phyloP scores from a whole-genome alignment of 1,140 invertebrate species.

The Conus ventricosus region DNA sequence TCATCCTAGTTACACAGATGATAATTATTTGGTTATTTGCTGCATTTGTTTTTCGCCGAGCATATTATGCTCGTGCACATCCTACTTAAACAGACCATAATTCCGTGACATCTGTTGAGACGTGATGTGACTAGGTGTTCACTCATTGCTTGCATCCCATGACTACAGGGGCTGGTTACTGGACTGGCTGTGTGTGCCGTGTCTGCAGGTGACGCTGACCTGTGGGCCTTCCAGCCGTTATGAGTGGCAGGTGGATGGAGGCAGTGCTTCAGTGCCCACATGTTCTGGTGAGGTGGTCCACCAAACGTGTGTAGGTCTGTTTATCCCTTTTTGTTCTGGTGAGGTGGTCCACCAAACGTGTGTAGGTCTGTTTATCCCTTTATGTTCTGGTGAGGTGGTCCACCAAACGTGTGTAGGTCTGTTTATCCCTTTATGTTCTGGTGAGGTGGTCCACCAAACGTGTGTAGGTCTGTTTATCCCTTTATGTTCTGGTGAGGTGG shows the following conservation, averaged over 20 bases:
- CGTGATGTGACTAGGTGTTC: too few relatives aligned
- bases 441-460: conserved; percentile 43
- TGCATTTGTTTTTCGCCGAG: too few relatives aligned
- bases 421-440: conserved; percentile 31
- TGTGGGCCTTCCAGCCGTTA: conserved; percentile 65
- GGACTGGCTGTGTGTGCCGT: too few relatives aligned
- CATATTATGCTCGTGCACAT: too few relatives aligned
- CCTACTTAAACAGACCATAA: too few relatives aligned
- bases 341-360: background rate
- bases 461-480: background rate
- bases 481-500: conserved; percentile 65
- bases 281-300: conserved; percentile 66
- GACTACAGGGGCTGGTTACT: too few relatives aligned
- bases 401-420: background rate
- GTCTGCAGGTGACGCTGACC: conserved; percentile 29
- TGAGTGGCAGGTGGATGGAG: conserved; percentile 60
- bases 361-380: background rate
- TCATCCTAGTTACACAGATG: too few relatives aligned
- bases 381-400: conserved; percentile 51
- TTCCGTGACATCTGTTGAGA: too few relatives aligned
- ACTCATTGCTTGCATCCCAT: too few relatives aligned
- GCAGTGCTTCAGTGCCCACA: conserved; percentile 59
- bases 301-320: background rate
- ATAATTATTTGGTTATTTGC: too few relatives aligned
- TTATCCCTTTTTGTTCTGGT: conserved; percentile 50